A percentile compares a stretch with the other conserved stretches of the same genome.
Evolutionary conservation across 2,888 invertebrate species (phyloP).

Genomic region (Heliothis peltigera): DNA sequence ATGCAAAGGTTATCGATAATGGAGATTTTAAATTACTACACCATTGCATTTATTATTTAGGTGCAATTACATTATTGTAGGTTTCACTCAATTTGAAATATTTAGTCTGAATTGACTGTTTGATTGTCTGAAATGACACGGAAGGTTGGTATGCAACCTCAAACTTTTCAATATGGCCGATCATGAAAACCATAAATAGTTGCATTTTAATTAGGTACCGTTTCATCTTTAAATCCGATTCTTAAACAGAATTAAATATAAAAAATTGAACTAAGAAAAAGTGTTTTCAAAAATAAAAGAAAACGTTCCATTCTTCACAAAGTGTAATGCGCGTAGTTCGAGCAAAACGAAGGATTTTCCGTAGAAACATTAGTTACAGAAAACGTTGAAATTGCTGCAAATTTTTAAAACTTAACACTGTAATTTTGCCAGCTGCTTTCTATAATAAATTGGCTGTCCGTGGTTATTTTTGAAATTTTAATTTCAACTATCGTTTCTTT

Average conservation of each 20-base stretch:
- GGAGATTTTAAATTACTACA: slow-evolving; percentile 19
- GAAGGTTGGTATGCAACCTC: too few relatives aligned
- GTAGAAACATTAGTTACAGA: slow-evolving; percentile 42
- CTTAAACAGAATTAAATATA: not conserved
- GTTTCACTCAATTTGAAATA: not conserved
- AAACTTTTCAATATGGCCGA: too few relatives aligned
- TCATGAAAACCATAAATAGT: too few relatives aligned
- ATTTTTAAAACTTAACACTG: slow-evolving; percentile 30
- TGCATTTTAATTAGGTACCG: too few relatives aligned
- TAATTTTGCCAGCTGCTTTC: slow-evolving; percentile 16
- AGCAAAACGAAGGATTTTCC: slow-evolving; percentile 12
- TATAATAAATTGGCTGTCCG: not conserved
- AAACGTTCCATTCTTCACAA: not conserved
- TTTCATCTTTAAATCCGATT: not conserved
- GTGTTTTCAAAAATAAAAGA: slow-evolving; percentile 1
- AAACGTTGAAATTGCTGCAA: slow-evolving; percentile 25
- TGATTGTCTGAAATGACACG: too few relatives aligned
- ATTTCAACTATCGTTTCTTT: not conserved
- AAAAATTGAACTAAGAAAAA: not conserved
- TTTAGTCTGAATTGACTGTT: not conserved
- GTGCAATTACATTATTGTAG: not conserved
- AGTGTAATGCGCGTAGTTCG: slow-evolving; percentile 11
- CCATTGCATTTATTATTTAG: slow-evolving; percentile 12
- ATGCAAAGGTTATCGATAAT: slow-evolving; percentile 54
- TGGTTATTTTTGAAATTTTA: not conserved